phyloP scores from a whole-genome alignment of 2,888 invertebrate species.

The Ischnus inquisitorius region DNA sequence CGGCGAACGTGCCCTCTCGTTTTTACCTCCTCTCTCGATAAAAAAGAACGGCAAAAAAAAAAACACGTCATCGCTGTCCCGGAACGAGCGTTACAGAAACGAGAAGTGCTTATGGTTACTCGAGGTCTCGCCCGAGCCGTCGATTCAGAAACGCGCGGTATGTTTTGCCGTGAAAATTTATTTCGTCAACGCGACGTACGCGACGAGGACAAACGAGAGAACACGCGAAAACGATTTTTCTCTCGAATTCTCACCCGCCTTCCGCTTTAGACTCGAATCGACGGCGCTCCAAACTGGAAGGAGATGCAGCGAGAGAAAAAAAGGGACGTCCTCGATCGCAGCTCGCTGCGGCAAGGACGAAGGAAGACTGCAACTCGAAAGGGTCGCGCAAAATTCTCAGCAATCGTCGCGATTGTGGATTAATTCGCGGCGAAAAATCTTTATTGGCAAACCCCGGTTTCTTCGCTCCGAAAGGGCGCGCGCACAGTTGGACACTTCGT shows the following conservation, averaged over 20 bases:
- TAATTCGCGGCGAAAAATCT: slow-evolving; percentile 40
- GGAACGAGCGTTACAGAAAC: slow-evolving; percentile 54
- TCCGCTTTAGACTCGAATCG: slow-evolving; percentile 14
- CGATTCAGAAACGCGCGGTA: slow-evolving; percentile 61
- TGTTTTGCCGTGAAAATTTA: slow-evolving; percentile 65
- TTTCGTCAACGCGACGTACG: slow-evolving; percentile 37
- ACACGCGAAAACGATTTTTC: slow-evolving; percentile 49
- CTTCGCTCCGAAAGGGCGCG: background rate
- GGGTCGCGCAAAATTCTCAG: slow-evolving; percentile 7
- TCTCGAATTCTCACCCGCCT: background rate
- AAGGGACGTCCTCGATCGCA: slow-evolving; percentile 11
- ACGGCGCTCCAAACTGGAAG: slow-evolving; percentile 9
- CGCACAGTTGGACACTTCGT: background rate
- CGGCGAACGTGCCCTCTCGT: slow-evolving; percentile 27
- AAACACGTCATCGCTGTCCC: slow-evolving; percentile 46
- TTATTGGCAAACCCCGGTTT: background rate
- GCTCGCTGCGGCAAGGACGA: background rate
- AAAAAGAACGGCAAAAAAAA: slow-evolving; percentile 23
- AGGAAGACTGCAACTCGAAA: slow-evolving; percentile 23
- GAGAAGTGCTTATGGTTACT: slow-evolving; percentile 61
- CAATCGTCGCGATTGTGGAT: background rate
- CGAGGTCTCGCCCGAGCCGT: slow-evolving; percentile 60
- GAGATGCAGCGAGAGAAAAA: background rate
- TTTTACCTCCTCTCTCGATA: slow-evolving; percentile 40
- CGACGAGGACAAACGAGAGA: slow-evolving; percentile 11